Base-by-base conservation (phyloP, 1,140 invertebrate species). In the Pemphigus obesinymphae region DNA sequence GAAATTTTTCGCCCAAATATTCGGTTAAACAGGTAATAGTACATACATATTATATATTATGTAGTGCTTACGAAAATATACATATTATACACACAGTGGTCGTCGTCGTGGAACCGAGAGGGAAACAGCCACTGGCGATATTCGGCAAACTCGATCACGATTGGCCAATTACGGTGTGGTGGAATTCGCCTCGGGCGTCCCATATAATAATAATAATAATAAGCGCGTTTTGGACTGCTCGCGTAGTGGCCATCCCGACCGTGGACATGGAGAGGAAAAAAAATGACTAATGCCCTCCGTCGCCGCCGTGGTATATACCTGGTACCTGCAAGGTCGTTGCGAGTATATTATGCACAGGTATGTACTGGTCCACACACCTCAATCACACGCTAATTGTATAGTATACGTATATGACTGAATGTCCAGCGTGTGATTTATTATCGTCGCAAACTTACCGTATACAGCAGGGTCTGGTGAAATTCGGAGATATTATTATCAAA, bases 61-160 rank as follows among this genome's bases (percentile, higher is more conserved):
- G n/a, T n/a, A n/a, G n/a, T n/a, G n/a, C n/a, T 2, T 23, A 26
- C 2, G 17, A 55, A 6, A 23, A 63, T 63, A n/a, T n/a, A n/a
- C n/a, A n/a, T n/a, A 63, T 20, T 6, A 63, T 17, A 11, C 43
- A 13, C 10, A 13, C 43, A 11, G 43, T 45, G 43, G 29, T 58
- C 43, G 15, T 50, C 23, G n/a, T 10, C 10, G 15, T 0, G 26
- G 37, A 23, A 17, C 40, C 70, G 43, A 50, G 66, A 53, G n/a
- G 50, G 50, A 76, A 76, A 34, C 37, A 7, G 34, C 53, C n/a
- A 7, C 34, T 8, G 37, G 55, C n/a, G 53, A 50, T 34, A 26
- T 80, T 80, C 40, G 10, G 76, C 55, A 61, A 80, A 80, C 76
- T 63, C 76, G 76, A 80, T 80, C 55, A 45, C 55, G 76, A 63